Evolutionary conservation across 53 echinoderm and acorn worm genomes (phyloP).

Genomic region (Luidia sarsii): DNA sequence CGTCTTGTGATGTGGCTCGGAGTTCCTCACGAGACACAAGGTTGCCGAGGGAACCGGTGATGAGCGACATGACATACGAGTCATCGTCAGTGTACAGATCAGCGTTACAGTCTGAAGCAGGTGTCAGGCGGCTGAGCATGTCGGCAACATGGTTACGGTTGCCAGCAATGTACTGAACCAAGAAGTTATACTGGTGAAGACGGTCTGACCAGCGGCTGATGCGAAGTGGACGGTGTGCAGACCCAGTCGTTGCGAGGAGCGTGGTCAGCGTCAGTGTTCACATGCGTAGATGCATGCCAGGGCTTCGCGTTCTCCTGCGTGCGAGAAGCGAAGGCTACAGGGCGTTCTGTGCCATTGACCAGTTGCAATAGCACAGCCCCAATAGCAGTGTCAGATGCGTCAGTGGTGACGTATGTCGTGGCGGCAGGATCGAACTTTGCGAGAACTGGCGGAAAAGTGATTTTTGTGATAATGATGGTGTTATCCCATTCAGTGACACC

Average conservation of each 20-base stretch:
- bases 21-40: neutral
- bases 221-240: conserved; percentile 41
- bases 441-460: conserved; percentile 37
- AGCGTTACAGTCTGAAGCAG: neutral
- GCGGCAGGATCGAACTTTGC: conserved; percentile 42
- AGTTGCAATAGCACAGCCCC: conserved; percentile 49
- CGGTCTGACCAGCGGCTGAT: conserved; percentile 42
- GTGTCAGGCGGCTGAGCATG: conserved; percentile 12
- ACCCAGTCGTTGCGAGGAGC: neutral
- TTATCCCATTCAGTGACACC: no score
- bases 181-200: conserved; percentile 22
- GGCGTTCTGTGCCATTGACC: conserved; percentile 17
- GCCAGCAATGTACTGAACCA: conserved; percentile 46
- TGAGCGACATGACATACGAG: neutral
- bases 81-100: neutral
- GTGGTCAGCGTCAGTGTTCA: conserved; percentile 40
- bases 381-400: conserved; percentile 44
- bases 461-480: no score
- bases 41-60: neutral
- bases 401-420: conserved; percentile 34
- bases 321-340: conserved; percentile 49
- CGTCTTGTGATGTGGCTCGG: neutral
- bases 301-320: conserved; percentile 29
- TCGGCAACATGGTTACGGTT: conserved; percentile 42
- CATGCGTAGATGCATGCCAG: no score